A percentile compares a stretch with the other conserved stretches of the same genome.
These are phyloP conservation scores for Papilio polyxenes DNA, from an alignment of 1,140 invertebrate species.

Conservation along the genomic window DNA sequence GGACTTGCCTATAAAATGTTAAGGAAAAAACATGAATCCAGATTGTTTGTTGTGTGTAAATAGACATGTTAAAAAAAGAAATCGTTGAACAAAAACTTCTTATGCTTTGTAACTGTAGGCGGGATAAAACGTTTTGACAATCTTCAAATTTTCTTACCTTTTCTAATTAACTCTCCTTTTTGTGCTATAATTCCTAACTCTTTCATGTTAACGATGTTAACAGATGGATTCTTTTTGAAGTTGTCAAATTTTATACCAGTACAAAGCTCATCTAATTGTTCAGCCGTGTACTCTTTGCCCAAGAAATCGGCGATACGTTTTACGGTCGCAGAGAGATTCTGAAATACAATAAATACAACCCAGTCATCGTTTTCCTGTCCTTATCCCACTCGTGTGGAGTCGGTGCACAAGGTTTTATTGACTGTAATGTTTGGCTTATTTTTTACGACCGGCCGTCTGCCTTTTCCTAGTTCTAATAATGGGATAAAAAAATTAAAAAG, in stretches of 20 bases:
- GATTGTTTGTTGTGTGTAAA: too few species aligned
- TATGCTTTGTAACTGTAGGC: too few species aligned
- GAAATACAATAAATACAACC: conserved; percentile 35
- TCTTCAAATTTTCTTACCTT: neutral
- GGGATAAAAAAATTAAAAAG: too few species aligned
- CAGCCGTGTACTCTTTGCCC: conserved; percentile 79
- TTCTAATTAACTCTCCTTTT: conserved; percentile 54
- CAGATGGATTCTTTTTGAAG: conserved; percentile 81
- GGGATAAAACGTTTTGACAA: too few species aligned
- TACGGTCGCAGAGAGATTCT: conserved; percentile 82
- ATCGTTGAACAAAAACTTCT: too few species aligned
- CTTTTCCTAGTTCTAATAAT: too few species aligned
- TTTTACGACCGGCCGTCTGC: too few species aligned
- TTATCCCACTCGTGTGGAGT: too few species aligned
- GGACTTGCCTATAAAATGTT: conserved; percentile 74
- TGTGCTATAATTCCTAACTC: conserved; percentile 60
- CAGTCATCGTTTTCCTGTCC: neutral
- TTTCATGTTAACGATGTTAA: conserved; percentile 15
- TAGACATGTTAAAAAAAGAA: too few species aligned
- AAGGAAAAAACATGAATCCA: too few species aligned
- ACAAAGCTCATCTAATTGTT: conserved; percentile 80
- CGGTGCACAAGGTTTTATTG: too few species aligned
- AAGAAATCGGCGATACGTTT: conserved; percentile 83
- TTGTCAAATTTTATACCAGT: conserved; percentile 87
- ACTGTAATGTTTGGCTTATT: too few species aligned